Conservation (phyloP, 2,113 vertebrate species). For the Gambusia holbrooki region DNA sequence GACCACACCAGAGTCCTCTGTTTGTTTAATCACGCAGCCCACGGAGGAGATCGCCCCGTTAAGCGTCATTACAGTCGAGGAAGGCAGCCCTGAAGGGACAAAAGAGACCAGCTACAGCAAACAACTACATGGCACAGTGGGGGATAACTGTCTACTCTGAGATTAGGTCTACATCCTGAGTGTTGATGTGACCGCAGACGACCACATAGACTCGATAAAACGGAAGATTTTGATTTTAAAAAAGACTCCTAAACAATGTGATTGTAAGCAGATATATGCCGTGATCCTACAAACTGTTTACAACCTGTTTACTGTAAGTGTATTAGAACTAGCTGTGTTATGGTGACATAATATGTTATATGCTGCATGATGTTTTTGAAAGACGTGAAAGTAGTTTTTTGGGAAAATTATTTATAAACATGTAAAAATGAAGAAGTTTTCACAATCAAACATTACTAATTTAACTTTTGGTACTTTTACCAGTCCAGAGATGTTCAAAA, state of each 20-base stretch:
- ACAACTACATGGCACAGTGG: not conserved
- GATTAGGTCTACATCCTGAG: not conserved
- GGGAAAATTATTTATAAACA: not conserved
- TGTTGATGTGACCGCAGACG: not conserved
- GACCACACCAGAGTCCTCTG: conserved; percentile 8
- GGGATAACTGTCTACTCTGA: not conserved
- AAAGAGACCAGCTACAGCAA: not conserved
- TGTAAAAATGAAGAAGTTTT: not conserved
- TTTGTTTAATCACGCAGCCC: conserved; percentile 26
- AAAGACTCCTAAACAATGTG: not conserved
- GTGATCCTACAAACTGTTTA: no score
- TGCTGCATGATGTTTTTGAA: not conserved
- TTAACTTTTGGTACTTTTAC: no score
- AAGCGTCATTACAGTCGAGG: conserved; percentile 38
- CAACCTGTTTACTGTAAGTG: no score
- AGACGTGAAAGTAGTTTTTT: not conserved
- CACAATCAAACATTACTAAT: not conserved
- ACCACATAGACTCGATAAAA: not conserved
- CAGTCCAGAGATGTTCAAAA: no score
- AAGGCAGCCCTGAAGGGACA: not conserved
- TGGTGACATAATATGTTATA: no score
- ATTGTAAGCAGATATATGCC: not conserved
- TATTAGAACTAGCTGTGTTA: no score
- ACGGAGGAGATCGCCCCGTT: conserved; percentile 57
- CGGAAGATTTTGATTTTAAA: not conserved